Conservation (phyloP, 2,113 vertebrate species). For the Dipodomys spectabilis region DNA sequence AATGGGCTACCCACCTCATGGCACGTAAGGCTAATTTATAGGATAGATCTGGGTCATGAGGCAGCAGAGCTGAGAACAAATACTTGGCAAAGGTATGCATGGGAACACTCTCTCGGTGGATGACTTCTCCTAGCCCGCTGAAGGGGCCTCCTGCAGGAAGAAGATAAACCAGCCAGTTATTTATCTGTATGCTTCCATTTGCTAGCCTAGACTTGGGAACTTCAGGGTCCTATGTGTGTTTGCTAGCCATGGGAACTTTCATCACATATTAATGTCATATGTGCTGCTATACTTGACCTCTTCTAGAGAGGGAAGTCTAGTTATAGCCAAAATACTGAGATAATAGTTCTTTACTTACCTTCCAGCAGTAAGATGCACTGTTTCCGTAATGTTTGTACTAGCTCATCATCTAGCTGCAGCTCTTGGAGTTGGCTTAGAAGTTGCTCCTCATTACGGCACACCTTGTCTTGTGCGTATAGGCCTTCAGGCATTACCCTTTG, state of each 20-base stretch:
- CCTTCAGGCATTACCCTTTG: slow-evolving; percentile 99
- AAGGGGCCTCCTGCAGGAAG: slow-evolving; percentile 94
- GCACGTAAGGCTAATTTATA: slow-evolving; percentile 97
- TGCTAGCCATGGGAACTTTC: slow-evolving; percentile 26
- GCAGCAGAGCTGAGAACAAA: slow-evolving; percentile 96
- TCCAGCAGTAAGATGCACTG: slow-evolving; percentile 96
- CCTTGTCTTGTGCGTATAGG: slow-evolving; percentile 97
- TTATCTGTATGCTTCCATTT: slow-evolving; percentile 36
- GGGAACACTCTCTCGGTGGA: slow-evolving; percentile 97
- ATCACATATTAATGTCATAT: slow-evolving; percentile 33
- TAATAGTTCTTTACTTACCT: slow-evolving; percentile 86
- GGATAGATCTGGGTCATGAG: slow-evolving; percentile 96
- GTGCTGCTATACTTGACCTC: not conserved
- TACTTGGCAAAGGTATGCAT: slow-evolving; percentile 99
- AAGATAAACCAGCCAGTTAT: slow-evolving; percentile 69
- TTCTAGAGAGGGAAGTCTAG: not conserved
- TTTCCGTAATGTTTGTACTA: slow-evolving; percentile 95
- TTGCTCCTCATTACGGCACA: slow-evolving; percentile 98
- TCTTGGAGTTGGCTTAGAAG: slow-evolving; percentile 96
- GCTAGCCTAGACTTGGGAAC: slow-evolving; percentile 19
- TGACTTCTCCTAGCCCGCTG: slow-evolving; percentile 97
- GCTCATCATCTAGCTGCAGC: slow-evolving; percentile 93
- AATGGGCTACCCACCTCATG: slow-evolving; percentile 92
- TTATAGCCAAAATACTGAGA: not conserved
- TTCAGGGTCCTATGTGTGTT: not conserved